Base-by-base conservation (phyloP, 2,113 vertebrate species). In the Python bivittatus region DNA sequence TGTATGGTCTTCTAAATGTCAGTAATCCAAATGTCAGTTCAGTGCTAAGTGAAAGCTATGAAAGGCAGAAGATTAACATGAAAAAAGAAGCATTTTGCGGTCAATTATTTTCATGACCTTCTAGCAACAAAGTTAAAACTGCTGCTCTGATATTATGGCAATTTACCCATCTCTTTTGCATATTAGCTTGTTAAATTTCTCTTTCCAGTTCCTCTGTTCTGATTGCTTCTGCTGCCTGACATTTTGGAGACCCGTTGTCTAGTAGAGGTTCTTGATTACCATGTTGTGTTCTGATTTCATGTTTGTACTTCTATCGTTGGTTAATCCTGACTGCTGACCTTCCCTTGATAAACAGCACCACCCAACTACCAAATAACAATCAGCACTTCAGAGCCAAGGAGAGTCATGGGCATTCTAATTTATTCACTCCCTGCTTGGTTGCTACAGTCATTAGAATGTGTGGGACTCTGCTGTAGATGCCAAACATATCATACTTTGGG, bases 261-360 rank as follows among this genome's bases (percentile, higher is more conserved):
- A 87, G 87, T 88, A 48, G 38, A 1, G 6, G 88, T 91, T 93
- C 88, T 95, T 92, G 95, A 93, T 96, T 86, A 95, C 94, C 92
- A 93, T 90, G 86, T 86, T 87, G 89, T 87, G 79, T 94, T 94
- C 92, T 88, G 4, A 0, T 95, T 94, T 94, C 88, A 84, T 0
- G 0, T 54, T 94, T 1, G 90, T 94, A 84, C 94, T 94, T 88
- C 54, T 91, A 1, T 92, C 93, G 56, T 15, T 89, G 72, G 60
- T 92, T 91, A 93, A 94, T 94, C 89, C 92, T 92, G 90, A 92
- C 95, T 94, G 44, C 95, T 92, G 94, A 95, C 95, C 91, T 93
- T 96, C 72, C 92, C 93, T 94, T 57, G 44, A 94, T 94, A 54
- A 90, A 25, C 79, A 94, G 91, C 88, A 12, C 91, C 86, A 91